Evolutionary conservation across 2,113 vertebrate genomes (phyloP).

Genomic region (Tinamus guttatus): DNA sequence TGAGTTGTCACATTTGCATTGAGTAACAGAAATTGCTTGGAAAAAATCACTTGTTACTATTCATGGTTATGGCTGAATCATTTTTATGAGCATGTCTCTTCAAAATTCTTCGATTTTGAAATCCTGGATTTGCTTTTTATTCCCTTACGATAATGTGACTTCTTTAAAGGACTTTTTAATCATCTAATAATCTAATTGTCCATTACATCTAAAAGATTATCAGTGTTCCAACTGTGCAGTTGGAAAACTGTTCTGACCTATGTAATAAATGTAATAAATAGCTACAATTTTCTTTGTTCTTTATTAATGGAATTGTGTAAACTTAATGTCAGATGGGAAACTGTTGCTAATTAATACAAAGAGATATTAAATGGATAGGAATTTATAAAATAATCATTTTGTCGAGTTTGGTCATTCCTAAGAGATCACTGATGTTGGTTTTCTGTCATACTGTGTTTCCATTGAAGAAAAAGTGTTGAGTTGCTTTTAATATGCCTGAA

Average conservation of each 20-base stretch:
- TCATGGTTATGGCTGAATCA: background rate
- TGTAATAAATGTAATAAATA: background rate
- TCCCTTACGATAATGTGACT: background rate
- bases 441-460: background rate
- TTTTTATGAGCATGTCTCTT: background rate
- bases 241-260: background rate
- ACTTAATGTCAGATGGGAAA: background rate
- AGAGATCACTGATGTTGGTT: background rate
- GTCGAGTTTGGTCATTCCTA: background rate
- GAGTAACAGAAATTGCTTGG: background rate
- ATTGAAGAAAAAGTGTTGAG: background rate
- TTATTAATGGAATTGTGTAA: background rate
- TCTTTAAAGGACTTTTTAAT: background rate
- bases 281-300: background rate
- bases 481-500: background rate
- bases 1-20: accelerated
- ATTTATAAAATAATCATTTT: background rate
- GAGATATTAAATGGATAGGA: background rate
- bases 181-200: background rate
- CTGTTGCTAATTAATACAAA: background rate
- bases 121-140: background rate
- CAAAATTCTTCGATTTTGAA: background rate
- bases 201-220: background rate
- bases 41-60: background rate
- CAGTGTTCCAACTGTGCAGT: background rate